A percentile compares a stretch with the other conserved stretches of the same genome.
These are phyloP conservation scores for Tethea ocularis DNA, from an alignment of 2,888 invertebrate genomes.

Conservation along the genomic window DNA sequence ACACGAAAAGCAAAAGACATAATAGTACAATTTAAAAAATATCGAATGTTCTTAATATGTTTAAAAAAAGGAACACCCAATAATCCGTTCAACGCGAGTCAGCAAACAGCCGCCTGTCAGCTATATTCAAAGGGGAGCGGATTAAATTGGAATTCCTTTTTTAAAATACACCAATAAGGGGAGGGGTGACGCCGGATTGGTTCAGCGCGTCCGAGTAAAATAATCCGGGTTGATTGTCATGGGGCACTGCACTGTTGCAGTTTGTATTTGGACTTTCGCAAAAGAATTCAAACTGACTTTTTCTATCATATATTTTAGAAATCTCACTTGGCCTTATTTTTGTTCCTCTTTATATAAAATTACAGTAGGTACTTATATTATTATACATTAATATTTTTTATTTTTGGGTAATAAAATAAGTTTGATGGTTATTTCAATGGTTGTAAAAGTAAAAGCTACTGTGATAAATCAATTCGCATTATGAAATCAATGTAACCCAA, in stretches of 20 bases:
- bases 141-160: constrained; percentile 81
- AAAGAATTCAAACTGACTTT: no score
- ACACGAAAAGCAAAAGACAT: no score
- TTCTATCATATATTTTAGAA: no score
- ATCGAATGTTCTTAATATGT: constrained; percentile 19
- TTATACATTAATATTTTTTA: no score
- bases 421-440: no score
- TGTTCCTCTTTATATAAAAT: no score
- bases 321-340: no score
- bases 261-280: background rate
- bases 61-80: constrained; percentile 42
- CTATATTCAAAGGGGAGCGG: constrained; percentile 70
- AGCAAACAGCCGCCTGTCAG: constrained; percentile 57
- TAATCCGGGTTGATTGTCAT: constrained; percentile 72
- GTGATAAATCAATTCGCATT: no score
- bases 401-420: no score
- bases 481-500: no score
- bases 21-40: background rate
- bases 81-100: constrained; percentile 36
- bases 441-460: no score
- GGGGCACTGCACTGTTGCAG: constrained; percentile 41
- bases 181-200: constrained; percentile 76
- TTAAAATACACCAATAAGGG: constrained; percentile 79
- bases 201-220: constrained; percentile 67
- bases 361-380: no score